Evolutionary conservation across 1,140 invertebrate species (phyloP).

Genomic region (Drosophila ogumai): DNA sequence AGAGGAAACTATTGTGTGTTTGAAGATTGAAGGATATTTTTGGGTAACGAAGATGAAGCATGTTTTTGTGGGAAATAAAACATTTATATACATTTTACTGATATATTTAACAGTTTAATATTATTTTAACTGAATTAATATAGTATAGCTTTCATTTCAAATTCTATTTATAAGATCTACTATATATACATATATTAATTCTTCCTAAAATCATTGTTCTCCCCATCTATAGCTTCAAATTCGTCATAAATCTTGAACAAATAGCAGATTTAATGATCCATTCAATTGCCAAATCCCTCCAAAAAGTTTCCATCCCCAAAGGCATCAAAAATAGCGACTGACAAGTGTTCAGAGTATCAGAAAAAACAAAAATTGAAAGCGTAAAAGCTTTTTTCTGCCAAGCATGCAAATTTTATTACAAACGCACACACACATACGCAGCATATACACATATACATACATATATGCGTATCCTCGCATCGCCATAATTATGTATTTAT

Average conservation of each 20-base stretch:
- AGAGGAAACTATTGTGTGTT: conserved; percentile 10
- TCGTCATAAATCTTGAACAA: conserved; percentile 8
- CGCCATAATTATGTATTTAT: conserved; percentile 76
- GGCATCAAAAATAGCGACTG: conserved; percentile 25
- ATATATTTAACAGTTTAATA: too few species aligned
- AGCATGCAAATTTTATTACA: conserved; percentile 49
- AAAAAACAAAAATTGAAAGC: conserved; percentile 11
- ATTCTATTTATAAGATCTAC: background rate
- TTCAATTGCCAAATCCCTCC: conserved; percentile 20
- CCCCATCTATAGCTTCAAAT: background rate
- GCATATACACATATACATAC: background rate
- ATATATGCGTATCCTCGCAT: conserved; percentile 2
- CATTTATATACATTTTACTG: background rate
- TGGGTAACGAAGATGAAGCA: background rate
- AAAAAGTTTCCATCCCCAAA: conserved; percentile 18
- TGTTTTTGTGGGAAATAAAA: background rate
- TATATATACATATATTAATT: background rate
- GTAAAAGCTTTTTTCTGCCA: conserved; percentile 55
- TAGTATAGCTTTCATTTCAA: too few species aligned
- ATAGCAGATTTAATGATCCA: conserved; percentile 40
- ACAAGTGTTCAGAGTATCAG: conserved; percentile 25
- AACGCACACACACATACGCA: background rate
- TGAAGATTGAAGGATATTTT: background rate
- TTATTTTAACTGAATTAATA: too few species aligned
- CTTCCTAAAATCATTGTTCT: background rate